Percentiles rank a stretch among this genome's conserved stretches.
Conservation (phyloP, 2,113 vertebrate species). For the Myxocyprinus asiaticus region DNA sequence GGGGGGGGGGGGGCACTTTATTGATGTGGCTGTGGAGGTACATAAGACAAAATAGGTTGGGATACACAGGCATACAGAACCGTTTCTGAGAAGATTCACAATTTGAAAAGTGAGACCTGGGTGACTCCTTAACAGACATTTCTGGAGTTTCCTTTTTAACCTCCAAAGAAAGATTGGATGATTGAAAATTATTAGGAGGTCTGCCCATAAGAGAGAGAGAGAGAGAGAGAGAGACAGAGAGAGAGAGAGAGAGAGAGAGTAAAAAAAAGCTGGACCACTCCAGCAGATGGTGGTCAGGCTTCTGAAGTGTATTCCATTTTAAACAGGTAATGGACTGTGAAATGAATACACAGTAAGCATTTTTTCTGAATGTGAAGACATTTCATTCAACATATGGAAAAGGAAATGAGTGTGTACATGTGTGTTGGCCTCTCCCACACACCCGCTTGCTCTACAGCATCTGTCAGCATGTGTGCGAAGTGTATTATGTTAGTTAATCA, state of each 20-base stretch:
- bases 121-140: conserved; percentile 15
- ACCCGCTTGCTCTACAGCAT: not conserved
- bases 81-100: not conserved
- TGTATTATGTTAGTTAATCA: conserved; percentile 4
- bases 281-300: not conserved
- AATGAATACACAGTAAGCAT: conserved; percentile 37
- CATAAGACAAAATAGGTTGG: too few species aligned
- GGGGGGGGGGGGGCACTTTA: too few species aligned
- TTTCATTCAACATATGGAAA: conserved; percentile 26
- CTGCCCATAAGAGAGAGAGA: too few species aligned
- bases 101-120: conserved; percentile 9
- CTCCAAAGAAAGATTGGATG: not conserved
- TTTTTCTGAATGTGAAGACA: conserved; percentile 21
- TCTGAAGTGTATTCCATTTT: conserved; percentile 8
- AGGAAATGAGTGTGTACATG: not conserved
- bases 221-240: too few species aligned
- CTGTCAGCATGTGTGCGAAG: conserved; percentile 10
- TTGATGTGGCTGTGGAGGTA: too few species aligned
- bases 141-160: not conserved
- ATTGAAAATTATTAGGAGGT: too few species aligned
- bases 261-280: conserved; percentile 13
- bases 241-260: not conserved
- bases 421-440: not conserved
- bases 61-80: not conserved
- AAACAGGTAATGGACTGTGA: conserved; percentile 43